Base-by-base conservation (phyloP, 2,888 invertebrate species). In the Synanthedon vespiformis region DNA sequence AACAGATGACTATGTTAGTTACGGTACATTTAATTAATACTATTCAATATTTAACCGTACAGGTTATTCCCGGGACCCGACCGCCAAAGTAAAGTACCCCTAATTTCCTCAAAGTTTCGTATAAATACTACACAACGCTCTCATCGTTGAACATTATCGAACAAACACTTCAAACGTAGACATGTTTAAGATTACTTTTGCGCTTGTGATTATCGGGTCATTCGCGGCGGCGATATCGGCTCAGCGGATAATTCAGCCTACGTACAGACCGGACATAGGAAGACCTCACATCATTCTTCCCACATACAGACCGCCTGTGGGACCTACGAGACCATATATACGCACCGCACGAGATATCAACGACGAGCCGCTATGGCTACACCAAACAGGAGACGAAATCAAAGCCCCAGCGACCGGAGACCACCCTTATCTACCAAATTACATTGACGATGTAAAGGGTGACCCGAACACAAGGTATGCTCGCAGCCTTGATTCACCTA, bases 371-470 rank as follows among this genome's bases (percentile, higher is more conserved):
- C 12, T 18, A 4, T 44, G 13, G 44, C 8, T 44, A 14, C 5
- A 44, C 44, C n/a, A 44, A 13, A 13, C 5, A 6, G 44, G 14
- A 13, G 16, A 48, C 48, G 16, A 16, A 48, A 13, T 12, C 5
- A 13, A 16, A 18, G 48, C 48, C 12, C 48, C 48, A 48, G 13
- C 48, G 14, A 56, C 59, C 8, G 64, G 61, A 0, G 65, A 68
- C 40, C 62, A 67, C 54, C 67, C 68, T 1, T 12, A 54, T 41
- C 50, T 70, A 27, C 70, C 65, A 11, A 53, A 55, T 4, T 54
- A 61, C 50, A 67, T 68, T 34, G 70, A 69, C n/a, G 67, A 70
- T 16, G 51, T 68, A n/a, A 58, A 60, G 14, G 3, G 40, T 16
- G 51, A 53, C n/a, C 61, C 66, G 1, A 62, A 54, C 44, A 53